Base-by-base conservation (phyloP, 2,797 vertebrate species). In the Sternotherus odoratus region DNA sequence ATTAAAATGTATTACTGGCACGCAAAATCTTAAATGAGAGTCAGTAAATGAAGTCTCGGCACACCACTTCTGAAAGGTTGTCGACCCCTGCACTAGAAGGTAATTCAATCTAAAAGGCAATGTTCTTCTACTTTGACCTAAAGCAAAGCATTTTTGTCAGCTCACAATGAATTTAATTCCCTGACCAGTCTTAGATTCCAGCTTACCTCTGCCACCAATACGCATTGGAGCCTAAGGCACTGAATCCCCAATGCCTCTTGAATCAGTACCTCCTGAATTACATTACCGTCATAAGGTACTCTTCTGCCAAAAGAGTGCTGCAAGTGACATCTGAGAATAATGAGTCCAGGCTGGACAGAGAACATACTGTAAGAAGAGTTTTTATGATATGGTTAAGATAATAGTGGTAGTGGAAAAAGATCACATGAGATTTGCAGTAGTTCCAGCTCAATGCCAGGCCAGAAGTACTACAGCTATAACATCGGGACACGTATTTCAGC, bases 371-470 rank as follows among this genome's bases (percentile, higher is more conserved):
- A 89, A 63, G 63, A 88, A 91, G 75, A 87, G 88, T 92, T 49
- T 56, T 94, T 75, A 89, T 36, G 75, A 86, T 88, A 91, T 66
- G 8, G 83, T 83, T 46, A 89, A 91, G 85, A 43, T 3, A 16
- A 85, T 89, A 51, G 26, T 46, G 93, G 54, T 43, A 77, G 36
- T 6, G 15, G 10, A 80, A 36, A 92, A 39, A 72, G 83, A 77
- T 82, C 82, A 86, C 56, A 89, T 75, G 79, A 86, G 49, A 79
- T 82, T 94, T 86, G 66, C 87, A 23, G 57, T 56, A 86, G 87
- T 15, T 49, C n/a, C 49, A 93, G 63, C 33, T 82, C 17, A 12
- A 53, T 92, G 51, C n/a, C 86, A 87, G 57, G 74, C 77, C 50
- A 81, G 0, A 0, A 53, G 80, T 79, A 39, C 39, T 21, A 8